A percentile compares a stretch with the other conserved stretches of the same genome.
Conservation (phyloP, 2,797 vertebrate species). For the Cygnus olor region DNA sequence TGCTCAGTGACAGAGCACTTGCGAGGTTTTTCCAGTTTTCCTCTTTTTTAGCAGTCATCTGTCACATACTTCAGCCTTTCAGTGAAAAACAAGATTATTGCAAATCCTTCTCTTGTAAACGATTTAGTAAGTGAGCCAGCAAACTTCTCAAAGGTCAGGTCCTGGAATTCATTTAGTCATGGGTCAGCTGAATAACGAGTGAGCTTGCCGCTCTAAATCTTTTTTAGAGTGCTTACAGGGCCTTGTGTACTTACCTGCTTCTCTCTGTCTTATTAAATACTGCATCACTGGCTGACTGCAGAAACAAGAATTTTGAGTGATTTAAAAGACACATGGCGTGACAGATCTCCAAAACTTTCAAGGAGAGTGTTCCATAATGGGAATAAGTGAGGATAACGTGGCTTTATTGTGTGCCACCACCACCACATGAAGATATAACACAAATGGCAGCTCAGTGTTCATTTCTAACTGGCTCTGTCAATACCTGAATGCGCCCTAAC, state of each 20-base stretch:
- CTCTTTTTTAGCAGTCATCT: background rate
- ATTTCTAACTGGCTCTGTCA: background rate
- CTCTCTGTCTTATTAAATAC: constrained; percentile 14
- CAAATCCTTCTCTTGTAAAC: constrained; percentile 60
- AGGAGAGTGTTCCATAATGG: background rate
- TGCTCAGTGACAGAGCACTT: background rate
- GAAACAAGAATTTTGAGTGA: background rate
- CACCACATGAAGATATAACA: background rate
- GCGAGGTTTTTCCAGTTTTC: background rate
- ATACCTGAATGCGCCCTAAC: background rate
- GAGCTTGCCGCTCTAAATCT: constrained; percentile 56
- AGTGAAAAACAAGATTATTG: constrained; percentile 58
- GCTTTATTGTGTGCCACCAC: background rate
- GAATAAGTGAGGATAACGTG: background rate
- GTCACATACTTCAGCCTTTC: constrained; percentile 17
- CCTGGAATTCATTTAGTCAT: constrained; percentile 56
- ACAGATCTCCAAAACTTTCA: background rate
- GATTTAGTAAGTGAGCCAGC: constrained; percentile 53
- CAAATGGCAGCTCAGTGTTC: background rate
- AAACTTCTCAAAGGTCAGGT: constrained; percentile 49
- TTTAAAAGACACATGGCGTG: background rate
- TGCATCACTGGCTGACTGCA: background rate
- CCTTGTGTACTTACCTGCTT: constrained; percentile 44
- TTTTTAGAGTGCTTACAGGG: background rate
- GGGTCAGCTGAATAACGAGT: constrained; percentile 53